phyloP scores from a whole-genome alignment of 2,888 invertebrate species.

The Calameuta pallipes region DNA sequence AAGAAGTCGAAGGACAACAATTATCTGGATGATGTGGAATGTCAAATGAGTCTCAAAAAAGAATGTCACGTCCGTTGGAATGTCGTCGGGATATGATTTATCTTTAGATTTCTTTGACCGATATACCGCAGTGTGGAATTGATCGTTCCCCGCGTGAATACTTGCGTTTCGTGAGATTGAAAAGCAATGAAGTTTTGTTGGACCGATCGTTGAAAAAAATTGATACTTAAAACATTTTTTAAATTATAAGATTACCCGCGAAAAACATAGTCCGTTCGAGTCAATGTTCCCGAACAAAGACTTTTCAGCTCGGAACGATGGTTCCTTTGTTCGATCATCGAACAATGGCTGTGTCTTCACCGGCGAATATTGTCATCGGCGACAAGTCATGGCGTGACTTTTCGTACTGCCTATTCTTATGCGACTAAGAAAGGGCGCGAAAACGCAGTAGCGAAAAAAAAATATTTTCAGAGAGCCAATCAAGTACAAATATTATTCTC shows the following conservation, averaged over 20 bases:
- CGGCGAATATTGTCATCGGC: slow-evolving; percentile 12
- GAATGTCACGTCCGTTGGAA: neutral
- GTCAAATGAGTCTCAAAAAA: neutral
- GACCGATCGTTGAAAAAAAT: neutral
- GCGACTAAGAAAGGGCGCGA: neutral
- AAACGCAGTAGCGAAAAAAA: neutral
- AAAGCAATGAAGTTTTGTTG: neutral
- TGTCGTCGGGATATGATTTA: neutral
- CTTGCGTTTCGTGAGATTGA: neutral
- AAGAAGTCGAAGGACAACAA: neutral
- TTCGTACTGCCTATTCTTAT: neutral
- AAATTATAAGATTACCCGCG: neutral
- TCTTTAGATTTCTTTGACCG: neutral
- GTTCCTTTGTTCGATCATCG: neutral
- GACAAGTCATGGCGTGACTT: neutral
- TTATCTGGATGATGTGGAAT: neutral
- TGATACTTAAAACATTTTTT: neutral
- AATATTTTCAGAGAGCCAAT: slow-evolving; percentile 27
- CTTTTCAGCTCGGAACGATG: neutral
- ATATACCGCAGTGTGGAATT: neutral
- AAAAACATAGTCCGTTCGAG: neutral
- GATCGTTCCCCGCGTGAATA: neutral
- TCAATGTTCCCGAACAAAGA: neutral
- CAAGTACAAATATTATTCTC: slow-evolving; percentile 34
- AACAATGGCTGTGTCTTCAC: neutral